Conservation (phyloP, 2,113 vertebrate species). For the Solea senegalensis region DNA sequence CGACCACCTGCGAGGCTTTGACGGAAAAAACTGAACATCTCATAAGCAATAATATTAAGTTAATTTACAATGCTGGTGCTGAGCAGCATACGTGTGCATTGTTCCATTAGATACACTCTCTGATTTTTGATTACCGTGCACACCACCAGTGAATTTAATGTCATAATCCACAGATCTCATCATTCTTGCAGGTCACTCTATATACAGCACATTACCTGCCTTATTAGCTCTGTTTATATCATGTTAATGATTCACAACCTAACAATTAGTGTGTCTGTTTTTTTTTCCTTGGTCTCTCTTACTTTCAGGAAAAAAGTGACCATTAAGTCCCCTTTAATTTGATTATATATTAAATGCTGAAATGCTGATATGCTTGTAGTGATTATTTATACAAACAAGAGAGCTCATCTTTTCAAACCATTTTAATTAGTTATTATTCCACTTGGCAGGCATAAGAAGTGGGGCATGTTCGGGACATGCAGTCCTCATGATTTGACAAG, state of each 20-base stretch:
- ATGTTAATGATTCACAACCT: neutral
- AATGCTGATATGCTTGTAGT: neutral
- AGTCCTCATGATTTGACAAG: slow-evolving; percentile 20
- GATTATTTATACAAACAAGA: slow-evolving; percentile 20
- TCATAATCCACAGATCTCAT: slow-evolving; percentile 30
- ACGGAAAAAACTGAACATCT: slow-evolving; percentile 1
- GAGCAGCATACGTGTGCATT: slow-evolving; percentile 6
- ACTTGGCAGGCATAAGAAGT: slow-evolving; percentile 25
- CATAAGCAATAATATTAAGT: slow-evolving; percentile 3
- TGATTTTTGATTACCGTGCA: slow-evolving; percentile 31
- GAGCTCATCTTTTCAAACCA: neutral
- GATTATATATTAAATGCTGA: too few species aligned
- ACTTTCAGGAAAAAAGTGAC: too few species aligned
- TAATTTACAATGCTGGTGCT: slow-evolving; percentile 16
- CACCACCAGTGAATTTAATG: slow-evolving; percentile 21
- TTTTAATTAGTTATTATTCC: slow-evolving; percentile 34
- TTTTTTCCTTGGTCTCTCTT: neutral
- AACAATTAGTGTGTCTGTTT: neutral
- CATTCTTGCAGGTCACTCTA: neutral
- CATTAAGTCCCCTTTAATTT: too few species aligned
- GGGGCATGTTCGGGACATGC: slow-evolving; percentile 26
- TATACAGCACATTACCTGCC: neutral
- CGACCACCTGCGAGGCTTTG: slow-evolving; percentile 3
- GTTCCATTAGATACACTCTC: slow-evolving; percentile 23
- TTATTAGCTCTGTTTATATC: neutral